A percentile compares a stretch with the other conserved stretches of the same genome.
These are phyloP conservation scores for Catonia carolina DNA, from an alignment of 2,888 invertebrate species.

Conservation along the genomic window DNA sequence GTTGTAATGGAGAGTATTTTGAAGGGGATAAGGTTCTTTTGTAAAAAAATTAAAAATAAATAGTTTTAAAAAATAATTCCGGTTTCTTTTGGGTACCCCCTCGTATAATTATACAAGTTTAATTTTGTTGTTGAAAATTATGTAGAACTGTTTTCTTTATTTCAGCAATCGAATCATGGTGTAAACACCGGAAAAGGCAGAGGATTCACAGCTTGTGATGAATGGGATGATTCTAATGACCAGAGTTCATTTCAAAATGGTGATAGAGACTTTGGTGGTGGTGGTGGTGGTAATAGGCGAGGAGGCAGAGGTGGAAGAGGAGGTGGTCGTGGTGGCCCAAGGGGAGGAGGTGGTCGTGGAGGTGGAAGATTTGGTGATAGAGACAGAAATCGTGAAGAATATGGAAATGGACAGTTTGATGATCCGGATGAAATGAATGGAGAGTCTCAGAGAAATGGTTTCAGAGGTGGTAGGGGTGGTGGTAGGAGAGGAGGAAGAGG, in stretches of 20 bases:
- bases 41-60: too few species aligned
- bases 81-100: too few species aligned
- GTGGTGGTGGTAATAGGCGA: background rate
- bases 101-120: too few species aligned
- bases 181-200: constrained; percentile 32
- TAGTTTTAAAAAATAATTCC: too few species aligned
- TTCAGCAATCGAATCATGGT: background rate
- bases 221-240: constrained; percentile 5
- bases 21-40: too few species aligned
- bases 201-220: constrained; percentile 35
- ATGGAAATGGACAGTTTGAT: constrained; percentile 3
- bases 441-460: background rate
- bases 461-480: background rate
- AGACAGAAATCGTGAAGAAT: constrained; percentile 1
- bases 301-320: constrained; percentile 21
- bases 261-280: background rate
- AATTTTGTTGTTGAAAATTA: too few species aligned
- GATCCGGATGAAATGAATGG: too few species aligned
- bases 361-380: constrained; percentile 25
- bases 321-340: constrained; percentile 18
- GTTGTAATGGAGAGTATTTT: too few species aligned
- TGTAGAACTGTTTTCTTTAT: too few species aligned
- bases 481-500: background rate
- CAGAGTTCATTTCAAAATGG: background rate
- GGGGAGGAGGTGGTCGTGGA: constrained; percentile 15